phyloP scores from a whole-genome alignment of 2,797 vertebrate genomes.

The Pipistrellus kuhlii region DNA sequence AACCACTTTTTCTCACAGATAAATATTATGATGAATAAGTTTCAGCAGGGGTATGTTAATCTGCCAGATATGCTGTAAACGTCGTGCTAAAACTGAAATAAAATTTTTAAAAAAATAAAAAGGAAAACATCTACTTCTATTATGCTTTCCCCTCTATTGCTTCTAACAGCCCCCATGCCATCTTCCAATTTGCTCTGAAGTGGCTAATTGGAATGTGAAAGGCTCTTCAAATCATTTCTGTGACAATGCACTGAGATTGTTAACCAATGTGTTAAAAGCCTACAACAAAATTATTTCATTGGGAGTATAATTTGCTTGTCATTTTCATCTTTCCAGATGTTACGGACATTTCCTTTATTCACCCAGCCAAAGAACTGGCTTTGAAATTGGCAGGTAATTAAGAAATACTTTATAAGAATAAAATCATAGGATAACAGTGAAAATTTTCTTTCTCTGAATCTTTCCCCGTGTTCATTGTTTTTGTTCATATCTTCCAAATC shows the following conservation, averaged over 20 bases:
- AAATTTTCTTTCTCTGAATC: conserved; percentile 30
- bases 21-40: conserved; percentile 55
- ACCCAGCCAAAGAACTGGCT: conserved; percentile 35
- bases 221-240: background rate
- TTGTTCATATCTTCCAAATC: background rate
- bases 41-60: conserved; percentile 9
- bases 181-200: conserved; percentile 30
- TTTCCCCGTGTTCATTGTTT: background rate
- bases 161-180: background rate
- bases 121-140: background rate
- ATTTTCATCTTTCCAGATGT: conserved; percentile 63
- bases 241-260: background rate
- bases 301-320: conserved; percentile 47
- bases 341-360: conserved; percentile 52
- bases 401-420: conserved; percentile 49
- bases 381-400: conserved; percentile 55
- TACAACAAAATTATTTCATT: conserved; percentile 30
- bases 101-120: background rate
- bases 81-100: conserved; percentile 36
- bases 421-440: conserved; percentile 6
- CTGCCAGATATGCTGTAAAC: conserved; percentile 26
- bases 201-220: conserved; percentile 13
- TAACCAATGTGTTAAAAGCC: conserved; percentile 21
- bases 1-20: conserved; percentile 54
- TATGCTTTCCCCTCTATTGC: background rate